Evolutionary conservation across 2,113 vertebrate genomes (phyloP).

Genomic region (Peucedramus taeniatus): DNA sequence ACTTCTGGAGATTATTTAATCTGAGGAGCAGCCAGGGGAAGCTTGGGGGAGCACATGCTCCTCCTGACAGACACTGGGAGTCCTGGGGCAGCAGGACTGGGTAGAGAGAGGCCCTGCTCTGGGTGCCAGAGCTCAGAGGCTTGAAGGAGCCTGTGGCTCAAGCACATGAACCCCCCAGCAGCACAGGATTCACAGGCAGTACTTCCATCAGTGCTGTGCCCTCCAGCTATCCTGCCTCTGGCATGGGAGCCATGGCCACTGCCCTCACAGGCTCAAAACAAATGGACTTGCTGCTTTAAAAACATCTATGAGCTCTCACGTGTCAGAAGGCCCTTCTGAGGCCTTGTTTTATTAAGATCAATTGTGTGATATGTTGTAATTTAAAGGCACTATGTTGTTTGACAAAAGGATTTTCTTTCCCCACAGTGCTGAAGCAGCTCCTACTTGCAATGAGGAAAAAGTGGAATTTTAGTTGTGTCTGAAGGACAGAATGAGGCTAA

Average conservation of each 20-base stretch:
- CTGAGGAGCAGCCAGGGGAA: neutral
- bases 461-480: neutral
- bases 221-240: neutral
- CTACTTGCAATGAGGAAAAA: neutral
- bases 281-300: neutral
- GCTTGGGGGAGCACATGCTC: neutral
- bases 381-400: neutral
- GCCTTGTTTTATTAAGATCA: neutral
- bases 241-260: rapidly evolving
- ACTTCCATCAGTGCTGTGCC: neutral
- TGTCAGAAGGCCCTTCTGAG: neutral
- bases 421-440: neutral
- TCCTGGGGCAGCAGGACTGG: neutral
- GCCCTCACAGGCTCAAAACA: neutral
- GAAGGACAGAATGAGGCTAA: neutral
- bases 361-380: neutral
- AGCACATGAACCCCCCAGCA: neutral
- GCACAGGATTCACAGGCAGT: neutral
- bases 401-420: neutral
- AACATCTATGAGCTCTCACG: neutral
- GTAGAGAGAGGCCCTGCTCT: neutral
- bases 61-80: neutral
- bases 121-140: neutral
- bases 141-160: neutral
- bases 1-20: neutral